phyloP scores from a whole-genome alignment of 2,888 invertebrate genomes.

The Anthophora plumipes region DNA sequence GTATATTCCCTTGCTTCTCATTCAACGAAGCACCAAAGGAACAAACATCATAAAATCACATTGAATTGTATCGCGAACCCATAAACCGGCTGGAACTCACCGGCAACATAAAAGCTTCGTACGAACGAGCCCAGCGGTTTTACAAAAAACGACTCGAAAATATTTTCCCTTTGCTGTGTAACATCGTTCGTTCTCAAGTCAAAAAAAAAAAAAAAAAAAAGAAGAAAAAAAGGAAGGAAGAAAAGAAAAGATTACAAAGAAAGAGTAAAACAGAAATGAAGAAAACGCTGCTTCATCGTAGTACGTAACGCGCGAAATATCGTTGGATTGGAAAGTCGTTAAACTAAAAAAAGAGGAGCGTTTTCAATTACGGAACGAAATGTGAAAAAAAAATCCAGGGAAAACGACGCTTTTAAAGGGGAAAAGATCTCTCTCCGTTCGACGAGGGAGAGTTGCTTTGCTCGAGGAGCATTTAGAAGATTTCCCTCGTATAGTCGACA shows the following conservation, averaged over 20 bases:
- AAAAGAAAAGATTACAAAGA: neutral
- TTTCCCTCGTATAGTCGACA: slow-evolving; percentile 16
- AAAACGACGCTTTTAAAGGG: slow-evolving; percentile 1
- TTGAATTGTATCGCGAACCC: slow-evolving; percentile 25
- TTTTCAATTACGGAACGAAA: slow-evolving; percentile 26
- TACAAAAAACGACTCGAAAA: neutral
- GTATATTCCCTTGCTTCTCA: neutral
- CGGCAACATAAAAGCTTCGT: slow-evolving; percentile 15
- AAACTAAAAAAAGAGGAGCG: slow-evolving; percentile 5
- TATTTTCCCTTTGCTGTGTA: neutral
- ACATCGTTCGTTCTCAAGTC: too few relatives aligned
- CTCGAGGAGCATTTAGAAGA: slow-evolving; percentile 32
- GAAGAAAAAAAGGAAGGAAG: neutral
- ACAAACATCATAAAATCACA: slow-evolving; percentile 36
- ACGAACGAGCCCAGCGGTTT: neutral
- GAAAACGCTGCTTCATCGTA: neutral
- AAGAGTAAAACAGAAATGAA: too few relatives aligned
- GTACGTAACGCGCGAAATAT: neutral
- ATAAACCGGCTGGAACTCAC: slow-evolving; percentile 19
- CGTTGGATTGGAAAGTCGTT: neutral
- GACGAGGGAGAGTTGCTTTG: neutral
- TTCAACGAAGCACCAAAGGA: neutral
- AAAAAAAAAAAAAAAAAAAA: too few relatives aligned
- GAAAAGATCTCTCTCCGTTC: slow-evolving; percentile 10
- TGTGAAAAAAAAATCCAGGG: neutral